phyloP scores from a whole-genome alignment of 2,113 vertebrate species.

The Sterna hirundo region DNA sequence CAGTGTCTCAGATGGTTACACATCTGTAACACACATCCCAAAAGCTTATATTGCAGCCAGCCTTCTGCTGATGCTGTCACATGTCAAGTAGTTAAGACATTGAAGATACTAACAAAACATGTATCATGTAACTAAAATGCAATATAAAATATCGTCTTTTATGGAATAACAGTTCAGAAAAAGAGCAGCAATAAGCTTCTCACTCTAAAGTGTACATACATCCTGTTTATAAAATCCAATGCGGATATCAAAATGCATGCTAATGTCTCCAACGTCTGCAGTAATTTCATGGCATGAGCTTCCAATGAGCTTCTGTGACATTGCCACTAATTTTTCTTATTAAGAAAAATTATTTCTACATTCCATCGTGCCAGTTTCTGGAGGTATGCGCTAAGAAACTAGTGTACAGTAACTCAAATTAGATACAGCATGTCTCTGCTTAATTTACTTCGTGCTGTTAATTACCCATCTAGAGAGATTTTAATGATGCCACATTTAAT shows the following conservation, averaged over 20 bases:
- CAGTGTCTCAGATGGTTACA: not conserved
- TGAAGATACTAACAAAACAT: not conserved
- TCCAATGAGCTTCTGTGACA: slow-evolving; percentile 5
- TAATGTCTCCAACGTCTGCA: not conserved
- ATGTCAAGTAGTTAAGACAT: not conserved
- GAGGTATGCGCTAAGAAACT: not conserved
- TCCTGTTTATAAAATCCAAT: not conserved
- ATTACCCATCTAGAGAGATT: slow-evolving; percentile 56
- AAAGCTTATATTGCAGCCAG: not conserved
- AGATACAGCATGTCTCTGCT: slow-evolving; percentile 20
- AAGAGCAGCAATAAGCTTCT: not conserved
- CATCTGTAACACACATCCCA: not conserved
- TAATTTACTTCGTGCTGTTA: slow-evolving; percentile 65
- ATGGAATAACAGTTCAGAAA: not conserved
- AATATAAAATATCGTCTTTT: not conserved
- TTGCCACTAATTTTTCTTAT: not conserved
- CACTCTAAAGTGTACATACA: not conserved
- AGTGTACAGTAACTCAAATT: slow-evolving; percentile 33
- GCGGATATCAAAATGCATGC: not conserved
- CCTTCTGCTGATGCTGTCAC: not conserved
- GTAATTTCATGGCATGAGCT: slow-evolving; percentile 24
- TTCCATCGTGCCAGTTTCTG: not conserved
- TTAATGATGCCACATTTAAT: slow-evolving; percentile 51
- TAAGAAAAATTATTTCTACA: slow-evolving; percentile 27
- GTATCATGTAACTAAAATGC: not conserved